Base-by-base conservation (phyloP, 2,888 invertebrate genomes). In the Lepidocyrtoides sp. region DNA sequence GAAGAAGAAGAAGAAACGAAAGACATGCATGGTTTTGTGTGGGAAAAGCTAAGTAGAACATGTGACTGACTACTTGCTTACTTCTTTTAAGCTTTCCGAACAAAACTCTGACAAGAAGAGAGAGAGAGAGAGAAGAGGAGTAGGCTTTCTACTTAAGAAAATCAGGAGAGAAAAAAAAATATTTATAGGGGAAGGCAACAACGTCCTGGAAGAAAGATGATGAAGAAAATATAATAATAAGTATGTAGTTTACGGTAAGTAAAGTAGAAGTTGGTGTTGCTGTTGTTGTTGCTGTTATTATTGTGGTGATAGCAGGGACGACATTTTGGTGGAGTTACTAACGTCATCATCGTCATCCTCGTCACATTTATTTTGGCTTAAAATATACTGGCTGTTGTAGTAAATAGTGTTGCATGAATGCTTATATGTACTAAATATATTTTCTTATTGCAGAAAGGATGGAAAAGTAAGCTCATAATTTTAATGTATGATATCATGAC, bases 81-180 rank as follows among this genome's bases (percentile, higher is more conserved):
- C 75, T 69, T 82, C 72, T 41, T 48, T 86, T 69, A 88, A 88
- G 88, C 69, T 81, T 81, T 79, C 79, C 66, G 77, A n/a, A n/a
- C 77, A 86, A n/a, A 79, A 54, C 54, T 29, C 17, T 79, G 79
- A 79, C 79, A 79, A 54, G 51, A 79, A 32, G 57, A 17, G 57
- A 57, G 57, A 57, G 57, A 57, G 57, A 57, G 57, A 17, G 20
- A 17, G 17, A 26, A n/a, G 69, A 77, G 12, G 36, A 83, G 82
- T 36, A 57, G 72, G 75, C 82, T 72, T 69, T 82, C 75, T 83
- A 83, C 83, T 82, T 89, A 89, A 89, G 17, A 60, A 89, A 89
- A 89, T 89, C 89, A 83, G 75, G 51, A 51, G 26, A 17, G 57
- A 57, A 20, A 57, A 14, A 60, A 60, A 60, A 60, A 60, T 23